These are phyloP conservation scores for Anastrepha obliqua DNA, from an alignment of 1,140 invertebrate genomes.

Conservation along the genomic window DNA sequence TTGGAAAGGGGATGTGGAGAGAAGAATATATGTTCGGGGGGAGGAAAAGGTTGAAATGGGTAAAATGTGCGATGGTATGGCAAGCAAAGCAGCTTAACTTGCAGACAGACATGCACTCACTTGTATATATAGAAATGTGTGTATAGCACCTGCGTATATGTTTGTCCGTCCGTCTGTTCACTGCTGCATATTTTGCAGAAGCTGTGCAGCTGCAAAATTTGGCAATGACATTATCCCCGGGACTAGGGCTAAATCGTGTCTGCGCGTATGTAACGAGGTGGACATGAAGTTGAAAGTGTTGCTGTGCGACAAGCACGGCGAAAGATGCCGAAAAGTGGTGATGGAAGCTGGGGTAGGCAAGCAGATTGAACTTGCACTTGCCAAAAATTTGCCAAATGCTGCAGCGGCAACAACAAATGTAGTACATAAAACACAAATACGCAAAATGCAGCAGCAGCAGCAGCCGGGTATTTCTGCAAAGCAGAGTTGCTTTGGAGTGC, in stretches of 20 bases:
- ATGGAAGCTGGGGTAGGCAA: too few species aligned
- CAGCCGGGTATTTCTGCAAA: background rate
- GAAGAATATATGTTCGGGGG: background rate
- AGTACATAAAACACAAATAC: background rate
- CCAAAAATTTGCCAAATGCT: constrained; percentile 30
- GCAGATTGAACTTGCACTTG: constrained; percentile 55
- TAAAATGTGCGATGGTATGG: background rate
- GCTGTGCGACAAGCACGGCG: background rate
- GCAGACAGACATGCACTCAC: background rate
- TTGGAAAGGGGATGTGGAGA: background rate
- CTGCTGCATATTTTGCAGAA: constrained; percentile 8
- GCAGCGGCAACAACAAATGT: constrained; percentile 27
- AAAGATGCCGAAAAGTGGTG: background rate
- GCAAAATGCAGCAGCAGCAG: background rate
- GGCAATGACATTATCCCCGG: constrained; percentile 56
- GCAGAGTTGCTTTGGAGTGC: constrained; percentile 1
- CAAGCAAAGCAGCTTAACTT: background rate
- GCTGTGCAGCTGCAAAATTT: constrained; percentile 44
- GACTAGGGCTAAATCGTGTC: constrained; percentile 34
- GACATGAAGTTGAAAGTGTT: background rate
- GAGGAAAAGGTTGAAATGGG: background rate
- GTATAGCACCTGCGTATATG: background rate
- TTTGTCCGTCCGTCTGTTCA: background rate
- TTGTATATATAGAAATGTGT: background rate
- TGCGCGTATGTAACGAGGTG: background rate